Evolutionary conservation across 2,797 vertebrate species (phyloP).

Genomic region (Myotis planiceps): DNA sequence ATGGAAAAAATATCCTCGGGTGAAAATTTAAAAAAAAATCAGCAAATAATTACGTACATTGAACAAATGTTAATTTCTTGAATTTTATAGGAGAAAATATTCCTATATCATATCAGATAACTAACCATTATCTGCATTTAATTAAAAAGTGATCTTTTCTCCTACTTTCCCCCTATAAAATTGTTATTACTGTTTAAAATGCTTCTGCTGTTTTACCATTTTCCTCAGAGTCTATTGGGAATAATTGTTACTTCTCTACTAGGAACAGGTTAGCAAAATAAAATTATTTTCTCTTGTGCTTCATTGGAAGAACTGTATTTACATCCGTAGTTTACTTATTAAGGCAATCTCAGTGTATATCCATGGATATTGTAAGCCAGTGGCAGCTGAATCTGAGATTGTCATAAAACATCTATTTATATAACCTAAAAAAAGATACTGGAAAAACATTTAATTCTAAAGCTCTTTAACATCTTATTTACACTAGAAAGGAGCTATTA

Average conservation of each 20-base stretch:
- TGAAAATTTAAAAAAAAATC: too few relatives aligned
- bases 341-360: neutral
- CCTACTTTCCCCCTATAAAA: neutral
- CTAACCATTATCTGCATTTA: neutral
- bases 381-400: constrained; percentile 9
- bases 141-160: constrained; percentile 38
- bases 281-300: constrained; percentile 22
- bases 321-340: constrained; percentile 9
- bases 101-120: neutral
- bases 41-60: neutral
- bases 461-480: constrained; percentile 51
- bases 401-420: constrained; percentile 55
- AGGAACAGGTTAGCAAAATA: constrained; percentile 30
- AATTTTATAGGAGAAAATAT: constrained; percentile 32
- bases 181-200: constrained; percentile 37
- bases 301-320: neutral
- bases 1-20: too few relatives aligned
- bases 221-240: neutral
- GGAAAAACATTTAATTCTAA: constrained; percentile 59
- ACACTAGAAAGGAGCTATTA: constrained; percentile 50
- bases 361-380: neutral
- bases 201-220: neutral
- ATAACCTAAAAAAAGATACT: constrained; percentile 35
- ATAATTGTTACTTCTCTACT: neutral
- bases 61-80: neutral